These are phyloP conservation scores for Andrena haemorrhoa DNA, from an alignment of 2,888 invertebrate species.

Conservation along the genomic window DNA sequence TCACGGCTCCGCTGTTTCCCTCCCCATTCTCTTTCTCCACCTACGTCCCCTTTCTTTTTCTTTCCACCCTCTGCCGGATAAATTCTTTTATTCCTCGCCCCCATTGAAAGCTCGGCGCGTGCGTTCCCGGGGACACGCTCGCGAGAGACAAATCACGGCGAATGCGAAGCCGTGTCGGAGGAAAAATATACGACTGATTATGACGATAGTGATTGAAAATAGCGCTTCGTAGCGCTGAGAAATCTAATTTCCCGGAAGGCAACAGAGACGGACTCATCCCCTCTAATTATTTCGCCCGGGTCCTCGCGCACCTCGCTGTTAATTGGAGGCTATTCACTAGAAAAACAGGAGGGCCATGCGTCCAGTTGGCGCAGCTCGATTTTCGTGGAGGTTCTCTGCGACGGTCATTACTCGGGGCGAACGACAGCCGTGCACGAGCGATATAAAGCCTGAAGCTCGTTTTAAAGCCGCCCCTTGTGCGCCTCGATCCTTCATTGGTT, in stretches of 20 bases:
- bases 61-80: neutral
- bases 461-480: neutral
- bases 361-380: slow-evolving; percentile 6
- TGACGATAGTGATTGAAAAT: slow-evolving; percentile 34
- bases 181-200: slow-evolving; percentile 42
- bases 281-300: slow-evolving; percentile 53
- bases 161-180: neutral
- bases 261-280: slow-evolving; percentile 43
- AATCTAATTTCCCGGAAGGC: slow-evolving; percentile 56
- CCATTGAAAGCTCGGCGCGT: neutral
- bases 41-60: too few relatives aligned
- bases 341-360: slow-evolving; percentile 32
- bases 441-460: neutral
- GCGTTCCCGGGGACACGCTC: neutral
- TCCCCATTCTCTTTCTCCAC: neutral
- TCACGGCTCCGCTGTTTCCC: neutral
- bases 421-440: neutral
- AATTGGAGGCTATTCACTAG: slow-evolving; percentile 60
- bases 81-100: slow-evolving; percentile 11
- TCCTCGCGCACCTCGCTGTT: slow-evolving; percentile 30
- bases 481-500: neutral
- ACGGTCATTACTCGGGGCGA: slow-evolving; percentile 13
- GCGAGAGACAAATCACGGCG: neutral
- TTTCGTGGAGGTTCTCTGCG: slow-evolving; percentile 29
- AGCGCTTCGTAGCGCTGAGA: neutral